Conservation (phyloP, 2,888 invertebrate species). For the Agrilus cyanescens region DNA sequence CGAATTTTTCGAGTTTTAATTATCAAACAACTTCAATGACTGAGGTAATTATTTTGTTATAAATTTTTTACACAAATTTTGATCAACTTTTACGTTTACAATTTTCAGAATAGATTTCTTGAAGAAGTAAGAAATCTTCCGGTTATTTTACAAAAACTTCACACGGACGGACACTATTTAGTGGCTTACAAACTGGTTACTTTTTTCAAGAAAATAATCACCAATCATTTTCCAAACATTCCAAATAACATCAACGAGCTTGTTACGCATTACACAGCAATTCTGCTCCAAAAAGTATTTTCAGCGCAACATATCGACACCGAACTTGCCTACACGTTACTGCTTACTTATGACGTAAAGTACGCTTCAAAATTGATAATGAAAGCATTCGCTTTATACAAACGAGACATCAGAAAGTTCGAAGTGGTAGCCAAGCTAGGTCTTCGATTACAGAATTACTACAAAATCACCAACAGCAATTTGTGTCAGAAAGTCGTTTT, state of each 20-base stretch:
- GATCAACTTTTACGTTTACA: background rate
- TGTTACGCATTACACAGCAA: conserved; percentile 19
- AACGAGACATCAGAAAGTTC: conserved; percentile 23
- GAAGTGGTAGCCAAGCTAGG: conserved; percentile 19
- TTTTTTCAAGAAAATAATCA: conserved; percentile 7
- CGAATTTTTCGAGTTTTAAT: no score
- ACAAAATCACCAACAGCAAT: conserved; percentile 11
- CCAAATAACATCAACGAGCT: conserved; percentile 11
- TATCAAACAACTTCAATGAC: no score
- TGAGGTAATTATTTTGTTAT: no score
- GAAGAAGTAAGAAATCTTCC: conserved; percentile 21
- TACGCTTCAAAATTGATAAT: conserved; percentile 14
- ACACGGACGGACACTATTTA: conserved; percentile 22
- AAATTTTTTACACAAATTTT: no score
- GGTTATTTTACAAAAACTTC: conserved; percentile 18
- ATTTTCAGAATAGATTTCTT: conserved; percentile 15
- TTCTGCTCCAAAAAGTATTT: conserved; percentile 30
- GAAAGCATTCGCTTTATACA: conserved; percentile 19
- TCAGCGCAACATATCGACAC: conserved; percentile 28
- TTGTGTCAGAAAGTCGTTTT: conserved; percentile 16
- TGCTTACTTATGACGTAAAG: conserved; percentile 21
- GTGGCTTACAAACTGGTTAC: conserved; percentile 19
- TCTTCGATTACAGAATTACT: conserved; percentile 16
- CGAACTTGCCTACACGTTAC: conserved; percentile 29
- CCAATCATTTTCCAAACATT: conserved; percentile 12